Evolutionary conservation across 2,888 invertebrate genomes (phyloP).

Genomic region (Margaritifera margaritifera): DNA sequence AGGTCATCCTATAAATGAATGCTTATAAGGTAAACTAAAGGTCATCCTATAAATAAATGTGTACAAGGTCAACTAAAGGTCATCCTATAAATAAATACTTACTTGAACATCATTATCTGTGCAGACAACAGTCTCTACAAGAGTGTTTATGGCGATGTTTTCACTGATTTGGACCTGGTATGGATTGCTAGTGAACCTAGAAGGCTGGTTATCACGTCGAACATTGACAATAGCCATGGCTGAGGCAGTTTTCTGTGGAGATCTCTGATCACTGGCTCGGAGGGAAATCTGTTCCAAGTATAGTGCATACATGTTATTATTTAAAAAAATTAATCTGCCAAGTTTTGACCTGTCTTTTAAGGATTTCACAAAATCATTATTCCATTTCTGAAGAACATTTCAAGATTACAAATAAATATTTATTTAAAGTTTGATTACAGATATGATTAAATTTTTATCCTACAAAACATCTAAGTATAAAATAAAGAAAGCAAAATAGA

Average conservation of each 20-base stretch:
- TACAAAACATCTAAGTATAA: too few species aligned
- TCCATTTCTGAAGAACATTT: background rate
- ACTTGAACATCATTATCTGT: conserved; percentile 42
- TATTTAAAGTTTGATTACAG: too few species aligned
- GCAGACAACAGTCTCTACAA: conserved; percentile 41
- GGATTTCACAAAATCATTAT: too few species aligned
- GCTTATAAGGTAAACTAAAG: too few species aligned
- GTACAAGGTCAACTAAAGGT: too few species aligned
- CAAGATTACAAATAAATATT: too few species aligned
- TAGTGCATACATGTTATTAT: background rate
- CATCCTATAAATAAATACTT: conserved; percentile 1
- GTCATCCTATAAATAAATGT: too few species aligned
- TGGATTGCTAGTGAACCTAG: conserved; percentile 40
- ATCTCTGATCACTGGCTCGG: conserved; percentile 49
- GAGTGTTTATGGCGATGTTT: conserved; percentile 37
- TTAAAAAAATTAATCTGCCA: background rate
- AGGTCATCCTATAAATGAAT: background rate
- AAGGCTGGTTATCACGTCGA: conserved; percentile 44
- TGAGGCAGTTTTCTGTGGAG: conserved; percentile 47
- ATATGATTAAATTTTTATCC: too few species aligned
- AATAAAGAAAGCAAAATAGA: too few species aligned
- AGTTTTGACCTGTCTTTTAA: too few species aligned
- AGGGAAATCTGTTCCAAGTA: conserved; percentile 32
- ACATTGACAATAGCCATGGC: conserved; percentile 50
- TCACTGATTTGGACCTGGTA: conserved; percentile 54